Evolutionary conservation across 2,797 vertebrate genomes (phyloP).

Genomic region (Brachymystax lenok): DNA sequence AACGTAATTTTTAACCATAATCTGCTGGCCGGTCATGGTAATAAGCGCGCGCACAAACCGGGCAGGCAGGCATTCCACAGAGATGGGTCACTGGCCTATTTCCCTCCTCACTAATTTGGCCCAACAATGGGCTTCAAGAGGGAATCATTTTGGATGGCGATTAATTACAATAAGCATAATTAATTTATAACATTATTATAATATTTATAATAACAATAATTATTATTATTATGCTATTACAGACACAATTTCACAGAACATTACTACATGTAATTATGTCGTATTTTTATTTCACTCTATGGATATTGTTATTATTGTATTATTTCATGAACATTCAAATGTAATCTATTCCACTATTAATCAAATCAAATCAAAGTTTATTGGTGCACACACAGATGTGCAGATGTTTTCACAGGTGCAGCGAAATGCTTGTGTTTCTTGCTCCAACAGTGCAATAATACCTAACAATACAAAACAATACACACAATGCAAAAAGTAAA

Average conservation of each 20-base stretch:
- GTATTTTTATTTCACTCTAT: neutral
- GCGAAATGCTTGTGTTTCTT: too few relatives aligned
- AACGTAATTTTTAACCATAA: conserved; percentile 54
- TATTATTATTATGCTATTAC: neutral
- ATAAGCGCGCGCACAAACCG: conserved; percentile 29
- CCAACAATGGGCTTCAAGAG: conserved; percentile 14
- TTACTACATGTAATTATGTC: neutral
- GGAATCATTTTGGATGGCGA: neutral
- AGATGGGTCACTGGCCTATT: conserved; percentile 31
- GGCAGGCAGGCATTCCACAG: conserved; percentile 27
- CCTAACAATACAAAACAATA: too few relatives aligned
- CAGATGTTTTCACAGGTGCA: too few relatives aligned
- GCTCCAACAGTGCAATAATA: too few relatives aligned
- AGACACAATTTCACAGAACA: neutral
- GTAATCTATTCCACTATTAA: neutral
- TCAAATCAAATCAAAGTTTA: too few relatives aligned
- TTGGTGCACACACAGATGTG: too few relatives aligned
- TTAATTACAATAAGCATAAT: neutral
- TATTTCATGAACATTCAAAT: neutral
- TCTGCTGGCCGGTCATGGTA: conserved; percentile 29
- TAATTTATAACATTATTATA: neutral
- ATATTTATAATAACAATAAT: too few relatives aligned
- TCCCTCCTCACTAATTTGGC: conserved; percentile 30
- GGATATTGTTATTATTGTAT: conserved; percentile 4
- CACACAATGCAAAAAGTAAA: too few relatives aligned